Evolutionary conservation across 2,888 invertebrate species (phyloP).

Genomic region (Gordius sp.): DNA sequence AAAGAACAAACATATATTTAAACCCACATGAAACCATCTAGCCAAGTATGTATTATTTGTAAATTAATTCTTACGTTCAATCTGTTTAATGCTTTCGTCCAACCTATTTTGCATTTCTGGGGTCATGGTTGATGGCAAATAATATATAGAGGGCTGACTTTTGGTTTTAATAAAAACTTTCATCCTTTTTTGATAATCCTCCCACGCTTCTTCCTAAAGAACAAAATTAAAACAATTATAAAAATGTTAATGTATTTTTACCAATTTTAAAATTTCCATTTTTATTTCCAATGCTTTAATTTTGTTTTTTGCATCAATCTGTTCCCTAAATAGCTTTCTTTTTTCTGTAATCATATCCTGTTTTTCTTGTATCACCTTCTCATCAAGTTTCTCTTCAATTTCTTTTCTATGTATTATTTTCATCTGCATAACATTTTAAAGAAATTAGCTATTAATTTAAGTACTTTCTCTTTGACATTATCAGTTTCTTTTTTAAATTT

Average conservation of each 20-base stretch:
- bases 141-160: not conserved
- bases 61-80: constrained; percentile 4
- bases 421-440: not conserved
- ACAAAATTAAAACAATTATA: not conserved
- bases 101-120: not conserved
- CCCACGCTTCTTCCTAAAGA: constrained; percentile 13
- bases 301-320: not conserved
- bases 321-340: not conserved
- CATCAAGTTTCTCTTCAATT: constrained; percentile 23
- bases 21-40: too few relatives aligned
- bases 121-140: not conserved
- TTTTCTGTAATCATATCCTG: constrained; percentile 18
- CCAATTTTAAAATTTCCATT: constrained; percentile 1
- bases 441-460: too few relatives aligned
- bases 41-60: too few relatives aligned
- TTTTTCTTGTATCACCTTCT: constrained; percentile 20
- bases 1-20: too few relatives aligned
- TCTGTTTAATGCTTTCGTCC: not conserved
- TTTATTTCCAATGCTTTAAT: constrained; percentile 2
- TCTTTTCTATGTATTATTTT: constrained; percentile 20
- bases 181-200: constrained; percentile 6
- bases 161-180: constrained; percentile 4
- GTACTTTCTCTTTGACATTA: constrained; percentile 8
- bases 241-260: constrained; percentile 3
- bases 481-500: constrained; percentile 9